Evolutionary conservation across 2,113 vertebrate genomes (phyloP), one percentile per base, ranked within the genome.

Genomic region (Picathartes gymnocephalus): DNA sequence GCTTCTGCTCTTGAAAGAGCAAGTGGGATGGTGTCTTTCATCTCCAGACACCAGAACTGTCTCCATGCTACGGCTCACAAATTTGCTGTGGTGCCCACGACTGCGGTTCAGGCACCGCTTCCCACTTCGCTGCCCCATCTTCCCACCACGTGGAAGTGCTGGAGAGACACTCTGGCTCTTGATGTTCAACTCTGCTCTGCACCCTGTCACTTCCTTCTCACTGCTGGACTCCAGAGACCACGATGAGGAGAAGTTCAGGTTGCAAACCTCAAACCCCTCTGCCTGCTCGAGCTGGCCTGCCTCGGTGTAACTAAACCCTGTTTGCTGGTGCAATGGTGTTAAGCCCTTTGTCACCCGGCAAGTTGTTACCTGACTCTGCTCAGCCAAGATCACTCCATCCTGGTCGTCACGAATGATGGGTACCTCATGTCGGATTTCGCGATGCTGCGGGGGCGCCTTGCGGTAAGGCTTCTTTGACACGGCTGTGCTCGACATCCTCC

Each of bases 401-500:
- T 96, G 98, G 92, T 98, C 98, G 0, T 98, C 98, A 10, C 97
- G 97, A 83, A 98, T 97, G 68, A 97, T 96, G 78, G 98, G 97
- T 31, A 95, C 94, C 84, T 98, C 97, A 17, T 98, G 98, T 25
- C 99, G 98, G 12, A 98, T 95, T 97, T 99, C 99, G 0, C 99
- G 99, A 74, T 99, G 99, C 98, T 99, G 99, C 0, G 99, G 99
- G 6, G 99, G 99, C 3, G 99, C 99, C 98, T 99, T 99, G 10
- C 99, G 98, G 95, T 99, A 99, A 50, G 99, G 99, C 97, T 99
- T 99, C 98, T 99, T 99, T 54, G 97, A 93, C 4, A 99, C 98
- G 56, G 98, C 98, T 9, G 98, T 95, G 68, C 98, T 99, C 19
- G 97, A 98, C 99, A 99, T 99, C 95, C 98, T 98, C 93, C 95